phyloP scores from a whole-genome alignment of 2,113 vertebrate genomes.

The Rhodinocichla rosea region DNA sequence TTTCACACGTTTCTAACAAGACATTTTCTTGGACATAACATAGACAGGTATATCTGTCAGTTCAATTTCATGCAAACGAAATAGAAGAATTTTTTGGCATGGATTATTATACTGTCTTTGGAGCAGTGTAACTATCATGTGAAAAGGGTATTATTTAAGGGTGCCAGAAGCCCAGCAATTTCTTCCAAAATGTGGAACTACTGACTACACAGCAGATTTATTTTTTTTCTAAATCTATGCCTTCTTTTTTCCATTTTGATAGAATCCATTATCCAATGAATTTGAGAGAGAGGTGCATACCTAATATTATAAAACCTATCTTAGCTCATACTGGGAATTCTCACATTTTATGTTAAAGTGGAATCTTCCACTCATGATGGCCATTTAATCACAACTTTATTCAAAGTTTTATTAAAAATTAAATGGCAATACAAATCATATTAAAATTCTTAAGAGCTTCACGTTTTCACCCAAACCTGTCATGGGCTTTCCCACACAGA shows the following conservation, averaged over 20 bases:
- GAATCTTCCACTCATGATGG: constrained; percentile 48
- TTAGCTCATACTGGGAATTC: constrained; percentile 13
- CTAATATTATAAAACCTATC: constrained; percentile 3
- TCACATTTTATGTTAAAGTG: background rate
- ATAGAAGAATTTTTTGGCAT: constrained; percentile 72
- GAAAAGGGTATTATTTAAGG: constrained; percentile 69
- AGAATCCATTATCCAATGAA: constrained; percentile 10
- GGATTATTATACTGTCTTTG: constrained; percentile 63
- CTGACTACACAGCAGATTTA: constrained; percentile 55
- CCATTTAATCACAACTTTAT: constrained; percentile 57
- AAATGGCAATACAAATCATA: constrained; percentile 68
- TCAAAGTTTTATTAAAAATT: constrained; percentile 73
- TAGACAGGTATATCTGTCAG: constrained; percentile 77
- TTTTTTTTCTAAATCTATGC: constrained; percentile 1
- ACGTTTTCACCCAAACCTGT: constrained; percentile 60
- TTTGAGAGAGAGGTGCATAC: constrained; percentile 29
- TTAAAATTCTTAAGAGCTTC: constrained; percentile 61
- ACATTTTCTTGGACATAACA: constrained; percentile 74
- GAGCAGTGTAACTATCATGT: constrained; percentile 66
- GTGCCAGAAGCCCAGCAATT: constrained; percentile 59
- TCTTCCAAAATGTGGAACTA: constrained; percentile 68
- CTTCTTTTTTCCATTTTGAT: constrained; percentile 56
- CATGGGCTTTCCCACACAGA: constrained; percentile 55
- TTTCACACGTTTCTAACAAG: constrained; percentile 77
- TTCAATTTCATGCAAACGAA: constrained; percentile 73